phyloP scores from a whole-genome alignment of 2,888 invertebrate species.

The Lasius fuliginosus region DNA sequence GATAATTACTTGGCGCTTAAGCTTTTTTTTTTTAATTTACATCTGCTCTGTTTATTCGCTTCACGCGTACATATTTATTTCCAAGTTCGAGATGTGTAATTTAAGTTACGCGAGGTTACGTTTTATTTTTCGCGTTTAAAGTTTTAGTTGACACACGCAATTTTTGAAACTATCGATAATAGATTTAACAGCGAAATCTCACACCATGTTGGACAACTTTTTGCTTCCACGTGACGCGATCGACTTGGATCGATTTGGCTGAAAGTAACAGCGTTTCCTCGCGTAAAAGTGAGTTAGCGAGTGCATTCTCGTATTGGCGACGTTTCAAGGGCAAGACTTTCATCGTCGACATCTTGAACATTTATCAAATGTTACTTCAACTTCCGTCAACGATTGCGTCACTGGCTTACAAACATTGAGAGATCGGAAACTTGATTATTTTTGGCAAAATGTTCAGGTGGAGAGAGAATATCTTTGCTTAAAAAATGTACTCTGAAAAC shows the following conservation, averaged over 20 bases:
- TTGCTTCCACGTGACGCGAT: constrained; percentile 30
- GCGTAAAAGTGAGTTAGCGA: constrained; percentile 65
- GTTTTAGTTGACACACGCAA: neutral
- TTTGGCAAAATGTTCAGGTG: neutral
- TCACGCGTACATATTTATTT: neutral
- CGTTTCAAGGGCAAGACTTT: constrained; percentile 35
- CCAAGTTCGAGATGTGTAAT: neutral
- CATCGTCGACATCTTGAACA: neutral
- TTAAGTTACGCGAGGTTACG: neutral
- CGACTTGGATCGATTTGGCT: constrained; percentile 66
- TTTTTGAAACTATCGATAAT: neutral
- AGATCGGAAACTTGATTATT: neutral
- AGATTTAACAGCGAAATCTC: neutral
- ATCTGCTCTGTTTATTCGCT: neutral
- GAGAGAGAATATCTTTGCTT: neutral
- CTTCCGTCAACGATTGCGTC: neutral
- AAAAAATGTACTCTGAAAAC: neutral
- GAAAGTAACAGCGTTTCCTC: constrained; percentile 70
- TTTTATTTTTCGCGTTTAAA: neutral
- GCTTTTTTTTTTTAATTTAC: neutral
- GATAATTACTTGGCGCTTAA: neutral
- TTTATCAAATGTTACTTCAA: neutral
- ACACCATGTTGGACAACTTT: neutral
- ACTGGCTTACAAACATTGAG: neutral
- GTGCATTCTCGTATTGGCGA: constrained; percentile 51